phyloP scores from a whole-genome alignment of 2,113 vertebrate genomes.

The Caloenas nicobarica region DNA sequence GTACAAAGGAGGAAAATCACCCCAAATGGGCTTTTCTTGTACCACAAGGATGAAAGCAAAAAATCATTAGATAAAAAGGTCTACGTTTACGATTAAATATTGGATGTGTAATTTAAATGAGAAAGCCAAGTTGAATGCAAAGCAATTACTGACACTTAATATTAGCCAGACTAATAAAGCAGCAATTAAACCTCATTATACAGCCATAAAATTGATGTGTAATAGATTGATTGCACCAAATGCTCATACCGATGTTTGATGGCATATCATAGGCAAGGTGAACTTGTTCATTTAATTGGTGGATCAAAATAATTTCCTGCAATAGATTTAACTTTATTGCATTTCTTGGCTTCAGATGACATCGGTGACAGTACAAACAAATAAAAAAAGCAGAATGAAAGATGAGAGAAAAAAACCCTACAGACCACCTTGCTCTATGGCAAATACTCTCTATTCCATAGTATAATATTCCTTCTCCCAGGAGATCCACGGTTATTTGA shows the following conservation, averaged over 20 bases:
- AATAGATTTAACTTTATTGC: slow-evolving; percentile 44
- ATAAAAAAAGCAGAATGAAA: slow-evolving; percentile 42
- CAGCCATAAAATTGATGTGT: slow-evolving; percentile 80
- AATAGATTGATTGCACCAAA: slow-evolving; percentile 78
- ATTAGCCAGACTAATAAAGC: slow-evolving; percentile 81
- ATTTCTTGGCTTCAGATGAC: slow-evolving; percentile 37
- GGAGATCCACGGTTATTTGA: slow-evolving; percentile 61
- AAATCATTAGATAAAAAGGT: slow-evolving; percentile 61
- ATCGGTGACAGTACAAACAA: slow-evolving; percentile 34
- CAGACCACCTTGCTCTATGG: neutral
- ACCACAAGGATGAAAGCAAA: slow-evolving; percentile 17
- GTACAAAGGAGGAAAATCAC: slow-evolving; percentile 21
- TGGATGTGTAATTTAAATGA: slow-evolving; percentile 77
- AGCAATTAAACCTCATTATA: slow-evolving; percentile 83
- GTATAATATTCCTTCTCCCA: slow-evolving; percentile 57
- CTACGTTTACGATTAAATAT: slow-evolving; percentile 71
- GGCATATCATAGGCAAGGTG: slow-evolving; percentile 62
- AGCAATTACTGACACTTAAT: slow-evolving; percentile 82
- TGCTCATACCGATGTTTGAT: slow-evolving; percentile 67
- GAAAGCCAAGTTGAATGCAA: slow-evolving; percentile 75
- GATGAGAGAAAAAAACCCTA: neutral
- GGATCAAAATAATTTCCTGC: slow-evolving; percentile 30
- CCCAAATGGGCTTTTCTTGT: slow-evolving; percentile 22
- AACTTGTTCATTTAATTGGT: slow-evolving; percentile 47
- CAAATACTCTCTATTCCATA: slow-evolving; percentile 33